Evolutionary conservation across 1,140 invertebrate genomes (phyloP), one percentile per base, ranked within the genome.

Genomic region (Homarus americanus): DNA sequence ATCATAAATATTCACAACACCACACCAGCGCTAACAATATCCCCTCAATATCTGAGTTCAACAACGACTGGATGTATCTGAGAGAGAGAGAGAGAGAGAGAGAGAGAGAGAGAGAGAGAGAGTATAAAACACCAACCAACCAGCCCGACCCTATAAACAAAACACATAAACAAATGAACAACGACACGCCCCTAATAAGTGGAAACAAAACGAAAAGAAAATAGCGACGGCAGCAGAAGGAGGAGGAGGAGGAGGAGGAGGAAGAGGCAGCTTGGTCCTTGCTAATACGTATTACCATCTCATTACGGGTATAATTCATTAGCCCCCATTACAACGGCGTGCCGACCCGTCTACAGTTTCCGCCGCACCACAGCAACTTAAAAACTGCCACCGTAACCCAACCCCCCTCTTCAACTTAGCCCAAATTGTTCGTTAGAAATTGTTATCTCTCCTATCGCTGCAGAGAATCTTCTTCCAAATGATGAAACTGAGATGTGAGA

Each of bases 301-400:
- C 88, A 90, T 90, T 90, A 90, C 88, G 44, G 88, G 63, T 90
- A 73, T 90, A 90, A 90, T 90, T 90, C 88, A 90, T 90, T 90
- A 90, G 80, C 63, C 80, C 49, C 69, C 88, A 83, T 90, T 90
- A 90, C 88, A 80, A 84, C n/a, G 72, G 38, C 88, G 38, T 24
- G 15, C 20, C 32, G 7, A 82, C 44, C 32, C 73, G 63, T 83
- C 88, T 90, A n/a, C 69, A 7, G 80, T 90, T 90, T 78, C 88
- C 69, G 3, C 87, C 40, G 66, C 87, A 32, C n/a, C 44, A 49
- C 49, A 17, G 34, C 38, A 32, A 76, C n/a, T 36, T 76, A 90
- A 90, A 90, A 90, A 90, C 79, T 84, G 80, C 44, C 88, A 90
- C 80, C 41, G 80, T 76, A 84, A 83, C 41, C 36, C 78, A 44